These are phyloP conservation scores for Spea bombifrons DNA, from an alignment of 2,113 vertebrate species.

Conservation along the genomic window DNA sequence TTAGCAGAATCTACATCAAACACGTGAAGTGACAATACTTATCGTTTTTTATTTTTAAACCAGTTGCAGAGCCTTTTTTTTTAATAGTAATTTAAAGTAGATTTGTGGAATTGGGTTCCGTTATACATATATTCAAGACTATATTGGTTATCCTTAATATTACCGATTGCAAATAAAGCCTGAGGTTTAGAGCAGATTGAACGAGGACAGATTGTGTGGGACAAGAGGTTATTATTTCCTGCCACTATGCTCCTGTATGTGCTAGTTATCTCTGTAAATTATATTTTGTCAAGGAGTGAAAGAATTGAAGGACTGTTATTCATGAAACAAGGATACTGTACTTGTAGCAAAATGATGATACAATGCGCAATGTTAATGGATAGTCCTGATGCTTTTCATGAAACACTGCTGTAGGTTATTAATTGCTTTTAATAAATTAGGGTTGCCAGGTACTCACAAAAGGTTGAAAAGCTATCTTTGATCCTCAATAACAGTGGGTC, in stretches of 20 bases:
- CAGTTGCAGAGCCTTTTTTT: too few relatives aligned
- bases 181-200: too few relatives aligned
- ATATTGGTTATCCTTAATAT: too few relatives aligned
- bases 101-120: too few relatives aligned
- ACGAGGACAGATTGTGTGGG: too few relatives aligned
- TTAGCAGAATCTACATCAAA: too few relatives aligned
- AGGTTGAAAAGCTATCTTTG: slow-evolving; percentile 6
- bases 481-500: neutral
- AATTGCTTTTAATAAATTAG: slow-evolving; percentile 18
- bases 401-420: slow-evolving; percentile 1
- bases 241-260: neutral
- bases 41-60: too few relatives aligned
- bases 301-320: slow-evolving; percentile 3
- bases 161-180: too few relatives aligned
- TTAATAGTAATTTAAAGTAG: too few relatives aligned
- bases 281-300: neutral
- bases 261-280: slow-evolving; percentile 1
- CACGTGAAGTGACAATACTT: too few relatives aligned
- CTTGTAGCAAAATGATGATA: neutral
- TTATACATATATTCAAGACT: too few relatives aligned
- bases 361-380: neutral
- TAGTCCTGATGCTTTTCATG: neutral
- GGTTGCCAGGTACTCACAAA: neutral
- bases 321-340: neutral
- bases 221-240: neutral